Percentiles rank a stretch among this genome's conserved stretches.
Evolutionary conservation across 1,140 invertebrate genomes (phyloP).

Genomic region (Pygmarrhopalites habei): DNA sequence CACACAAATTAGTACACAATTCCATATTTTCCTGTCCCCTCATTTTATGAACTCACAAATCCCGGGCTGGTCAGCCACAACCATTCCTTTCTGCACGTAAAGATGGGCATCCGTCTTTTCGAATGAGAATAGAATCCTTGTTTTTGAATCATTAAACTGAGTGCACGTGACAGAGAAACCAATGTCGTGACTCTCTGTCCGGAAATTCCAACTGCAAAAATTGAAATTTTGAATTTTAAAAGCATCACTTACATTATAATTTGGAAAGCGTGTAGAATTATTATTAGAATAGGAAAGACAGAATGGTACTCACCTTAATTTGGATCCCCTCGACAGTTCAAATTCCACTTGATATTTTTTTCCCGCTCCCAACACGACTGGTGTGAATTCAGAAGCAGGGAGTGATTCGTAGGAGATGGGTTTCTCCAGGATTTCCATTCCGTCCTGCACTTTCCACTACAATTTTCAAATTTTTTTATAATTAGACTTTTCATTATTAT

Average conservation of each 20-base stretch:
- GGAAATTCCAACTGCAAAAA: constrained; percentile 72
- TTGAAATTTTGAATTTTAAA: constrained; percentile 4
- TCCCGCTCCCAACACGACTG: constrained; percentile 16
- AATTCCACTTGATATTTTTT: constrained; percentile 11
- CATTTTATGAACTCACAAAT: too few species aligned
- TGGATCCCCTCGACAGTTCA: background rate
- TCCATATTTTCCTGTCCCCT: too few species aligned
- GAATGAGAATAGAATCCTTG: too few species aligned
- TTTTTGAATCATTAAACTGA: too few species aligned
- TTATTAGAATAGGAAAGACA: background rate
- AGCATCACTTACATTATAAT: background rate
- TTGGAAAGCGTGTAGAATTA: too few species aligned
- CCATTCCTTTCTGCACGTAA: too few species aligned
- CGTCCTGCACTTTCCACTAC: background rate
- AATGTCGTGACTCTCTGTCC: constrained; percentile 77
- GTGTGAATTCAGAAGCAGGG: background rate
- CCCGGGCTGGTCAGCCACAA: too few species aligned
- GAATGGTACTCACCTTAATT: background rate
- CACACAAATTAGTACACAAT: too few species aligned
- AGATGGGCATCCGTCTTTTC: too few species aligned
- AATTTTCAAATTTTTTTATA: background rate
- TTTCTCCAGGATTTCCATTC: background rate
- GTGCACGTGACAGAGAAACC: constrained; percentile 73
- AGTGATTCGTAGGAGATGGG: background rate
- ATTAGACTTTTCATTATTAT: background rate